phyloP scores from a whole-genome alignment of 2,888 invertebrate genomes.

The Tachina grossa region DNA sequence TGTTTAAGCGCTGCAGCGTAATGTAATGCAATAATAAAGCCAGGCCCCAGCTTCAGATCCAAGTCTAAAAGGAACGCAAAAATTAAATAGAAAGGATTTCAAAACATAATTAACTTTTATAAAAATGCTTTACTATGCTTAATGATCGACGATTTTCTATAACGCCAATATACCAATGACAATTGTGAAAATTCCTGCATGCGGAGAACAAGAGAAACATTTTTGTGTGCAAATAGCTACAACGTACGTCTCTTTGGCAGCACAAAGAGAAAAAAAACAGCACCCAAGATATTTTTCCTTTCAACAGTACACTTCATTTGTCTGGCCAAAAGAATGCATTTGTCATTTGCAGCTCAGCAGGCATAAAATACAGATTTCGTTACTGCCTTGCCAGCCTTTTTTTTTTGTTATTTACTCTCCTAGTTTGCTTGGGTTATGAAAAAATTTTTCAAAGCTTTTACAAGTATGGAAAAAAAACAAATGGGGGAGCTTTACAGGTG shows the following conservation, averaged over 20 bases:
- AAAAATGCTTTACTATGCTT: conserved; percentile 71
- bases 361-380: conserved; percentile 53
- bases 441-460: conserved; percentile 16
- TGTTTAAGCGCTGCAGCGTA: neutral
- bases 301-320: conserved; percentile 83
- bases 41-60: neutral
- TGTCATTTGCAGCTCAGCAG: conserved; percentile 79
- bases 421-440: conserved; percentile 48
- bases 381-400: conserved; percentile 19
- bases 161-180: conserved; percentile 71
- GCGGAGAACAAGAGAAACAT: conserved; percentile 51
- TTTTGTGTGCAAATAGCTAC: conserved; percentile 44
- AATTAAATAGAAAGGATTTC: conserved; percentile 54
- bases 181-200: conserved; percentile 67
- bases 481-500: neutral
- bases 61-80: neutral
- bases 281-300: conserved; percentile 80
- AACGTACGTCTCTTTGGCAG: conserved; percentile 9
- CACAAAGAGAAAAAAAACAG: conserved; percentile 3
- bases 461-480: conserved; percentile 1
- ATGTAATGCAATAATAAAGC: conserved; percentile 19
- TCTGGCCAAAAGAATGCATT: conserved; percentile 83
- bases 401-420: conserved; percentile 26
- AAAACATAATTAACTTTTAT: conserved; percentile 72
- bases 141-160: conserved; percentile 71